phyloP scores from a whole-genome alignment of 2,888 invertebrate species.

The Acanthopleura granulata region DNA sequence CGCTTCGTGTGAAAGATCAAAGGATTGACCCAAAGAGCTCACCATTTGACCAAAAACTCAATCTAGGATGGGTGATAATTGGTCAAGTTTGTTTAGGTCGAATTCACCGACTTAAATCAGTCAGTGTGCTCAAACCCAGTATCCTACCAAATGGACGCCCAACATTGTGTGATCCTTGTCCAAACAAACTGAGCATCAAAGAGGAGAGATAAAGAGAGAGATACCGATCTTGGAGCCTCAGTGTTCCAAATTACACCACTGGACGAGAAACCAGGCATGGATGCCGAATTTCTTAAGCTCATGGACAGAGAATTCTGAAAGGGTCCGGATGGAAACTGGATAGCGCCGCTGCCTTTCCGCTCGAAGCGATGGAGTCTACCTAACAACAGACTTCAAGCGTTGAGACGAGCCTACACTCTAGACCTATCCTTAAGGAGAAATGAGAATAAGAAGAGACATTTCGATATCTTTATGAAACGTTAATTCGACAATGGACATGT shows the following conservation, averaged over 20 bases:
- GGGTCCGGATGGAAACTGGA: constrained; percentile 28
- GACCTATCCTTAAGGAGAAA: background rate
- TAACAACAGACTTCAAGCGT: constrained; percentile 17
- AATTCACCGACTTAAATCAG: constrained; percentile 23
- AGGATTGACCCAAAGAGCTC: constrained; percentile 13
- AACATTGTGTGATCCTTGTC: constrained; percentile 21
- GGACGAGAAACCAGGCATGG: constrained; percentile 21
- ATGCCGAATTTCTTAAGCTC: constrained; percentile 25
- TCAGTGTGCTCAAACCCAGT: constrained; percentile 23
- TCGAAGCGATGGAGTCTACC: constrained; percentile 8
- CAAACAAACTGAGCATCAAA: constrained; percentile 22
- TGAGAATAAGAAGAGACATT: constrained; percentile 7
- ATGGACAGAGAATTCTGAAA: constrained; percentile 25
- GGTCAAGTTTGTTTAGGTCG: constrained; percentile 27
- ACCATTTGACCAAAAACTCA: constrained; percentile 27
- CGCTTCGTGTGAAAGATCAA: constrained; percentile 26
- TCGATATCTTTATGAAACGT: constrained; percentile 18
- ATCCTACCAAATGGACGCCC: constrained; percentile 24
- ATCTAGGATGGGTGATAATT: constrained; percentile 25
- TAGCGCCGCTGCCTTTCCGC: constrained; percentile 30
- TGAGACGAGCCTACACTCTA: constrained; percentile 1
- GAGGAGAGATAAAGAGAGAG: background rate
- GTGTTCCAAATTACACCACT: background rate
- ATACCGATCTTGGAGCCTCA: background rate
- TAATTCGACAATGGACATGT: constrained; percentile 16